Base-by-base conservation (phyloP, 2,888 invertebrate genomes). In the Tipula unca region DNA sequence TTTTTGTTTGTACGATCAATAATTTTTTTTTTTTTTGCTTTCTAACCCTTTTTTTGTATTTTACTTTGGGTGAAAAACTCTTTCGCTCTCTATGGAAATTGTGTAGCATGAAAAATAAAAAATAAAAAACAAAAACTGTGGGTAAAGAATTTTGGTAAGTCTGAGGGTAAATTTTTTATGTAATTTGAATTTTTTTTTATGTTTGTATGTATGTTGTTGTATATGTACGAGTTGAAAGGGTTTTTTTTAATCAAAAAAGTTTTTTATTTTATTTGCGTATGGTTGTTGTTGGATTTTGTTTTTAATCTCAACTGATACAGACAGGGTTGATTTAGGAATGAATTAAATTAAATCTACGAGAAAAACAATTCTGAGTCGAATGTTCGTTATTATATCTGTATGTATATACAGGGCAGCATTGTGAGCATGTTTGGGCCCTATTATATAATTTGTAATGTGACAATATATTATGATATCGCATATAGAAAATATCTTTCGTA, bases 141-240 rank as follows among this genome's bases (percentile, higher is more conserved):
- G 83, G 35, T 35, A 69, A 69, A 69, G 69, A 69, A 10, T 69
- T 69, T 69, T 69, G 69, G 69, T 69, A 25, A 69, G 69, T 69
- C 69, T 69, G 69, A 69, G 69, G 69, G 69, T 69, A 69, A 69
- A 69, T 69, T 69, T 69, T 69, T 69, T 69, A 69, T 69, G 69
- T 69, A 69, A 69, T 69, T 69, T 69, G 25, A 69, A 69, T 69
- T 69, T 69, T 69, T 69, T 69, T 69, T 48, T 39, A 39, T 39
- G 35, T 6, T 35, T 6, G 35, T 35, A 6, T n/a, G n/a, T n/a
- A n/a, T n/a, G n/a, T n/a, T n/a, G n/a, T n/a, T n/a, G n/a, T n/a
- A n/a, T n/a, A 3, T 69, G 10, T 69, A 69, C 69, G 69, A 69
- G 25, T 20, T 48, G 17, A 25, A 69, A 69, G 25, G 69, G 69